Evolutionary conservation across 1,140 invertebrate genomes (phyloP), one percentile per base, ranked within the genome.

Genomic region (Dendroctonus ponderosae): DNA sequence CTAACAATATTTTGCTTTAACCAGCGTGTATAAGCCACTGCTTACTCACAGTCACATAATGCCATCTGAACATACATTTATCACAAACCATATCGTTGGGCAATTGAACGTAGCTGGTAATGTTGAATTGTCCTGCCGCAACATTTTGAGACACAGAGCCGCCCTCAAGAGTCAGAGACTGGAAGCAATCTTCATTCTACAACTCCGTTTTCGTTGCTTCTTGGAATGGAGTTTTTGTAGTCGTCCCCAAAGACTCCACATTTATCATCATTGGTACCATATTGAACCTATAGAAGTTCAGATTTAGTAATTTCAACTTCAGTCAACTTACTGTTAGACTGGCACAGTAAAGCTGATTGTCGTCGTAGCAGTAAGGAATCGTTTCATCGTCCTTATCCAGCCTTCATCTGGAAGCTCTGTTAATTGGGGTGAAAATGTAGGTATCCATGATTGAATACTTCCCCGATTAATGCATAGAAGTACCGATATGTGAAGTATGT

Each of bases 11-110:
- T 61, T 39, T 39, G 7, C 4, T 15, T 0, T 44, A 42, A n/a
- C n/a, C 1, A 26, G 26, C 26, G 26, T 26, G 42, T 26, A 37
- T 52, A 52, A 62, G n/a, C 40, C 49, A 38, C 37, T 44, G 63
- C 68, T 60, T 68, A 82, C 81, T 3, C 26, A 1, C 86, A 56
- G 81, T 81, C 43, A 75, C 76, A 70, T 90, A 91, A 62, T 83
- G 84, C 89, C 89, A 91, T 63, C 88, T 82, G 2, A 91, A 71
- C 0, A 89, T 85, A 73, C 89, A 91, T 50, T 86, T 83, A 5
- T 82, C 54, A 72, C 89, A 91, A 2, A 76, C 82, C 3, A 90
- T n/a, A 41, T 75, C 76, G 4, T 74, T 26, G 0, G 89, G 88
- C 4, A 87, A 73, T 5, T 74, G 8, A 5, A 83, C 74, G 0